A percentile compares a stretch with the other conserved stretches of the same genome.
Evolutionary conservation across 2,113 vertebrate species (phyloP).

Genomic region (Reinhardtius hippoglossoides): DNA sequence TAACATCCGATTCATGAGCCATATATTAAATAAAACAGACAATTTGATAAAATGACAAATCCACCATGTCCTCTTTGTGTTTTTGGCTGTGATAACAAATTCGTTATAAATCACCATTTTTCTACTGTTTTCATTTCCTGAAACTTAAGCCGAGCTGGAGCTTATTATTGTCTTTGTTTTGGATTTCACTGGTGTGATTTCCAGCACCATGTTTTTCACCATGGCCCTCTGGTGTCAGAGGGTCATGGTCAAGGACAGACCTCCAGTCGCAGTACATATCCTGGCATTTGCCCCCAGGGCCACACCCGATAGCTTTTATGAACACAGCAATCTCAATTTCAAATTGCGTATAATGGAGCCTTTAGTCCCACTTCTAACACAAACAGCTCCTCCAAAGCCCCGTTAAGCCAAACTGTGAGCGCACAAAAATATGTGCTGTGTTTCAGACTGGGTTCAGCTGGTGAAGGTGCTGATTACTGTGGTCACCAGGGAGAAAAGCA

Average conservation of each 20-base stretch:
- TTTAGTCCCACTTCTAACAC: slow-evolving; percentile 6
- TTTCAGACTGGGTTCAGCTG: slow-evolving; percentile 39
- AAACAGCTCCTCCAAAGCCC: slow-evolving; percentile 10
- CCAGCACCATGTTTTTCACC: background rate
- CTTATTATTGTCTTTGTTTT: slow-evolving; percentile 20
- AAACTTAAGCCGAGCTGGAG: slow-evolving; percentile 1
- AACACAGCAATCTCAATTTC: slow-evolving; percentile 20
- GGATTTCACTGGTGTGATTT: slow-evolving; percentile 9
- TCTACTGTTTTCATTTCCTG: background rate
- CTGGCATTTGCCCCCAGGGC: slow-evolving; percentile 20
- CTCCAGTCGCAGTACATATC: background rate
- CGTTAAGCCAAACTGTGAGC: slow-evolving; percentile 28
- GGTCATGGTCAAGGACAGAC: slow-evolving; percentile 15
- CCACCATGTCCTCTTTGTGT: too few relatives aligned
- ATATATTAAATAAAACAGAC: too few relatives aligned
- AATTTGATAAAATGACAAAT: too few relatives aligned
- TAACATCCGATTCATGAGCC: too few relatives aligned
- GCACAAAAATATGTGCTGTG: slow-evolving; percentile 26
- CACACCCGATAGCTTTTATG: background rate
- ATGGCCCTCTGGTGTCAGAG: slow-evolving; percentile 13
- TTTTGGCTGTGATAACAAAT: too few relatives aligned
- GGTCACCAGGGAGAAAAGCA: slow-evolving; percentile 45
- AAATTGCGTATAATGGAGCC: slow-evolving; percentile 12
- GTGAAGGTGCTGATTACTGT: slow-evolving; percentile 52
- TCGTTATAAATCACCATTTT: background rate